These are phyloP conservation scores for Drosophila watanabei DNA, from an alignment of 1,140 invertebrate species.

Conservation along the genomic window DNA sequence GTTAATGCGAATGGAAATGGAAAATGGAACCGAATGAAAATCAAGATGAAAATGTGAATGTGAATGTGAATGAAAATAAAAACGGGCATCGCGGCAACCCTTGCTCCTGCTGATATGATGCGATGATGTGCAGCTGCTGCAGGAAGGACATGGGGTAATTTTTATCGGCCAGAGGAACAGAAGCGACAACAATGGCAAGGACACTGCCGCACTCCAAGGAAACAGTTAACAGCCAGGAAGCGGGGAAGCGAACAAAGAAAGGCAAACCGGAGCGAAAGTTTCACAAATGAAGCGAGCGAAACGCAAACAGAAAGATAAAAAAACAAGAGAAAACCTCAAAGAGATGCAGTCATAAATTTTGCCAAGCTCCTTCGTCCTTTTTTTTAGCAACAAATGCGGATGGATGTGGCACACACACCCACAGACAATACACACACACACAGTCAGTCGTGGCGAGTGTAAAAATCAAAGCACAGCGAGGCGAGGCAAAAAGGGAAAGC, in stretches of 20 bases:
- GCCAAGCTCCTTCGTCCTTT: slow-evolving; percentile 6
- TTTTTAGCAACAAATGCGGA: slow-evolving; percentile 10
- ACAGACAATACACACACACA: background rate
- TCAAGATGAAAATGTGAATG: background rate
- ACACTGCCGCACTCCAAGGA: background rate
- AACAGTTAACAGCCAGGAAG: background rate
- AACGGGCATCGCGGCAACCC: background rate
- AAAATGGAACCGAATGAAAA: background rate
- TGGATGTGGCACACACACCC: background rate
- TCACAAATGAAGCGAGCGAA: slow-evolving; percentile 44
- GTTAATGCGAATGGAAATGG: background rate
- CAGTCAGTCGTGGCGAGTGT: slow-evolving; percentile 3
- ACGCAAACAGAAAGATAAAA: slow-evolving; percentile 42
- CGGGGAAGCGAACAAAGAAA: background rate
- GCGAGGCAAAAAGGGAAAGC: background rate
- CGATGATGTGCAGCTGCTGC: slow-evolving; percentile 5
- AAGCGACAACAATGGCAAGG: slow-evolving; percentile 11
- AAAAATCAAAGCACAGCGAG: slow-evolving; percentile 43
- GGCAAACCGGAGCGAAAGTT: slow-evolving; percentile 9
- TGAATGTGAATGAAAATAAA: background rate
- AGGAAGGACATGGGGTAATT: background rate
- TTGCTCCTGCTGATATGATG: background rate
- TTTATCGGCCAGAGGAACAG: background rate
- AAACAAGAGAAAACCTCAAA: slow-evolving; percentile 28
- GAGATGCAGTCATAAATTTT: slow-evolving; percentile 56